phyloP scores from a whole-genome alignment of 2,113 vertebrate species.

The Motacilla tschutschensis region DNA sequence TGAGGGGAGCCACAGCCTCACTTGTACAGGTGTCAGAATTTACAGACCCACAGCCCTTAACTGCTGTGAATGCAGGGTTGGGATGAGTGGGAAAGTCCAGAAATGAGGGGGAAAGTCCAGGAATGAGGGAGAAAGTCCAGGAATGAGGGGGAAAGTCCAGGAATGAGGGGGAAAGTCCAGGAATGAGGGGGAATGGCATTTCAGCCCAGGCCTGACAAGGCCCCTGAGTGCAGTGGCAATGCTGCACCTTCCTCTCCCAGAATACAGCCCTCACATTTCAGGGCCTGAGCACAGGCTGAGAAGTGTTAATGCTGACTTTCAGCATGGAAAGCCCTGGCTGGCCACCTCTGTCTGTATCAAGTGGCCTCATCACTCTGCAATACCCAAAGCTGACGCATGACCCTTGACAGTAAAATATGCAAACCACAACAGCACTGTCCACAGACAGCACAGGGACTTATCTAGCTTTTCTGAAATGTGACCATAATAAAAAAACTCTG shows the following conservation, averaged over 20 bases:
- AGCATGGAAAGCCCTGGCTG: constrained; percentile 29
- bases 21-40: not conserved
- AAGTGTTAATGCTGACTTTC: constrained; percentile 17
- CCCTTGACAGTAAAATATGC: not conserved
- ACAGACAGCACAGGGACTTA: not conserved
- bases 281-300: constrained; percentile 18
- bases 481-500: not conserved
- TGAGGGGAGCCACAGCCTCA: not conserved
- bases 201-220: not conserved
- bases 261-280: not conserved
- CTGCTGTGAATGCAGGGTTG: fast-evolving
- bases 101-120: not conserved
- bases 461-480: not conserved
- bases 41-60: not conserved
- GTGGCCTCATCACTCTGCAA: constrained; percentile 8
- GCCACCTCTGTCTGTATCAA: constrained; percentile 4
- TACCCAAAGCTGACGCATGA: not conserved
- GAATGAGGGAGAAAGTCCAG: not conserved
- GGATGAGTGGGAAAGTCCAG: not conserved
- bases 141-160: not conserved
- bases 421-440: not conserved
- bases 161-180: not conserved
- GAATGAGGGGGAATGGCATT: not conserved
- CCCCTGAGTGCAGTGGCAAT: not conserved
- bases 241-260: not conserved